A percentile compares a stretch with the other conserved stretches of the same genome.
Conservation (phyloP, 2,888 invertebrate species). For the Apamea anceps region DNA sequence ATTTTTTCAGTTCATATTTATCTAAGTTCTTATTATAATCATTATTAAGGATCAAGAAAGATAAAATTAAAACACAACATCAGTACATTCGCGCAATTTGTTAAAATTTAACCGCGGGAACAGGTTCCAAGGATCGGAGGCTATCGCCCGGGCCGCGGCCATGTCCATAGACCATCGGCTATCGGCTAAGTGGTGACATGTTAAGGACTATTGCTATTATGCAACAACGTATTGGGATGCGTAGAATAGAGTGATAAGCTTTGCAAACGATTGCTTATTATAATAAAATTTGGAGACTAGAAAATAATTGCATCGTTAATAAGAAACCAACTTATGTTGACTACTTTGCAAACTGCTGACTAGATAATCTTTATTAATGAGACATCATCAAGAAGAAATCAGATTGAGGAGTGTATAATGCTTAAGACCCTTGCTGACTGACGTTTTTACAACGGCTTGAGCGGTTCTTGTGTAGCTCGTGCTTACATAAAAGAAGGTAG, state of each 20-base stretch:
- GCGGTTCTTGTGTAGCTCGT: too few relatives aligned
- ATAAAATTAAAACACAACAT: neutral
- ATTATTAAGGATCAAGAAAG: neutral
- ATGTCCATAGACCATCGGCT: slow-evolving; percentile 45
- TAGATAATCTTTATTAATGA: neutral
- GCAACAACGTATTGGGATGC: slow-evolving; percentile 21
- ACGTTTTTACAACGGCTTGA: too few relatives aligned
- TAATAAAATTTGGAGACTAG: neutral
- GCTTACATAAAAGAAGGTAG: too few relatives aligned
- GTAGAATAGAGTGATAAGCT: neutral
- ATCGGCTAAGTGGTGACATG: slow-evolving; percentile 56
- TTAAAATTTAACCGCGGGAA: slow-evolving; percentile 19
- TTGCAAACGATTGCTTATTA: neutral
- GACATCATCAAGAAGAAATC: neutral
- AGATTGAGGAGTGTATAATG: neutral
- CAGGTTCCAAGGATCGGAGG: slow-evolving; percentile 39
- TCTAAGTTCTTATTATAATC: neutral
- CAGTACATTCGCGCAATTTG: slow-evolving; percentile 15
- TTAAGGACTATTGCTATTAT: slow-evolving; percentile 36
- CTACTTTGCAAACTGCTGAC: neutral
- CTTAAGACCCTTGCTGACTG: neutral
- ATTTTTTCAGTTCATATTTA: neutral
- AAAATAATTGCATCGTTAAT: neutral
- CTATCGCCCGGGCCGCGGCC: slow-evolving; percentile 46
- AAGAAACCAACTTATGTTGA: neutral